Conservation (phyloP, 2,888 invertebrate species). For the Cryptus viduatorius region DNA sequence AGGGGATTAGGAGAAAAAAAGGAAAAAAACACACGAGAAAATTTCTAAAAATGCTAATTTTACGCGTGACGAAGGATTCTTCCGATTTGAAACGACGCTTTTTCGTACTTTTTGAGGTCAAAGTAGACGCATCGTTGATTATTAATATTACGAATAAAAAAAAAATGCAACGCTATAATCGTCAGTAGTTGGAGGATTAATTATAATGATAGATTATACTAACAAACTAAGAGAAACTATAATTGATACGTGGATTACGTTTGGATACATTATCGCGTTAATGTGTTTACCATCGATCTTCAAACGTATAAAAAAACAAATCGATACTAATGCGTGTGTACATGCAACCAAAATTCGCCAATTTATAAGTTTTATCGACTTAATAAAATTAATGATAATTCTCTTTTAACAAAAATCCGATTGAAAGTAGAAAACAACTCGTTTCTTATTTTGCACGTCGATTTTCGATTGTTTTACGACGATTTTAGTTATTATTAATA, state of each 20-base stretch:
- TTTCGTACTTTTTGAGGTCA: conserved; percentile 17
- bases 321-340: conserved; percentile 28
- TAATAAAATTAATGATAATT: conserved; percentile 44
- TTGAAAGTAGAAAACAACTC: conserved; percentile 33
- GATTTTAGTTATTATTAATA: not conserved
- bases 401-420: conserved; percentile 63
- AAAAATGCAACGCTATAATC: conserved; percentile 27
- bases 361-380: conserved; percentile 46
- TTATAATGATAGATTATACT: conserved; percentile 21
- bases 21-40: not conserved
- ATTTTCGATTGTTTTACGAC: not conserved
- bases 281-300: conserved; percentile 35
- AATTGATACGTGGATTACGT: conserved; percentile 58
- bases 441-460: not conserved
- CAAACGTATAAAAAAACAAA: conserved; percentile 11
- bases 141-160: conserved; percentile 22
- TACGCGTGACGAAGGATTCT: not conserved
- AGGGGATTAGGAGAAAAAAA: not conserved
- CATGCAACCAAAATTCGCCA: conserved; percentile 6
- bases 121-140: conserved; percentile 44
- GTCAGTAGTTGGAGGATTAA: conserved; percentile 23
- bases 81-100: conserved; percentile 3
- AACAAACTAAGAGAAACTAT: conserved; percentile 46
- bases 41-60: conserved; percentile 15
- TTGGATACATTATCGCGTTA: conserved; percentile 42